Evolutionary conservation across 2,113 vertebrate genomes (phyloP).

Genomic region (Cichladusa arquata): DNA sequence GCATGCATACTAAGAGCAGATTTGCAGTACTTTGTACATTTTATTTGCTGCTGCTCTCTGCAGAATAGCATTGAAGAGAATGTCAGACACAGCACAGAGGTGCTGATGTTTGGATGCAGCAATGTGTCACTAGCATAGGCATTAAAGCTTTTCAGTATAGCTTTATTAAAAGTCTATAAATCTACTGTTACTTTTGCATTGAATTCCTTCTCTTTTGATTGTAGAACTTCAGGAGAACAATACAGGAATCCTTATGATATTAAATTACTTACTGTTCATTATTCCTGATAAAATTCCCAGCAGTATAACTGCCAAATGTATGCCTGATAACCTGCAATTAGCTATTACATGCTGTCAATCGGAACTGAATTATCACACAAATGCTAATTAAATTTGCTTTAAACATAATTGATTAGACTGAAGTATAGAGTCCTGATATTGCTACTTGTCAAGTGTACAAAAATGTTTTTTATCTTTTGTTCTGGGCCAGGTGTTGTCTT

Average conservation of each 20-base stretch:
- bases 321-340: neutral
- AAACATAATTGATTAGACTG: constrained; percentile 1
- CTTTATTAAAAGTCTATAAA: neutral
- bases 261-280: neutral
- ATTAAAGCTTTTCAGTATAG: neutral
- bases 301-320: neutral
- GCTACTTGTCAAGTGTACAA: neutral
- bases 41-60: neutral
- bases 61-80: neutral
- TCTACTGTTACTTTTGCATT: neutral
- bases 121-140: neutral
- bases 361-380: neutral
- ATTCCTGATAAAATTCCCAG: neutral
- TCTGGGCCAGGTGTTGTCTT: constrained; percentile 90
- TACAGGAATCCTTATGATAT: neutral
- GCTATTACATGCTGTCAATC: neutral
- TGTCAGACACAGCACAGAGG: neutral
- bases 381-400: constrained; percentile 17
- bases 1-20: neutral
- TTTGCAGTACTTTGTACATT: neutral
- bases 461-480: constrained; percentile 26
- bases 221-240: neutral
- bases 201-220: neutral
- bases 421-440: neutral
- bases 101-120: neutral